These are phyloP conservation scores for Sebastes cheni DNA, from an alignment of 2,797 vertebrate genomes.

Conservation along the genomic window DNA sequence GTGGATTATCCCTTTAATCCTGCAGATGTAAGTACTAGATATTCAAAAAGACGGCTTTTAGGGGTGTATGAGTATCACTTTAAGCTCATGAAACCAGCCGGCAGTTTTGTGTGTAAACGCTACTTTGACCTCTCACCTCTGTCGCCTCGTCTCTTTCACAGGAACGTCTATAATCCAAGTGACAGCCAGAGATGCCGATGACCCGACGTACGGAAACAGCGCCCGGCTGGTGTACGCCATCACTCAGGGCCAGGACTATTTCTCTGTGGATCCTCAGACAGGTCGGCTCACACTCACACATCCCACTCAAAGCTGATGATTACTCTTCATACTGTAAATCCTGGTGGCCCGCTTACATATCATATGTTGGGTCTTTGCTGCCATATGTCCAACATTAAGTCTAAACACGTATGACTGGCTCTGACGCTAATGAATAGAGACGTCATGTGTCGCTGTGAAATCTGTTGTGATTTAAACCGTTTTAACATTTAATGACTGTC, in stretches of 20 bases:
- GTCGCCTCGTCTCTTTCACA: constrained; percentile 59
- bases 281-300: constrained; percentile 68
- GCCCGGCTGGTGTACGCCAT: constrained; percentile 95
- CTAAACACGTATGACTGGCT: constrained; percentile 32
- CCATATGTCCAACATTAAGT: constrained; percentile 26
- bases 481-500: too few relatives aligned
- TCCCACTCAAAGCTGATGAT: constrained; percentile 28
- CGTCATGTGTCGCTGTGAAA: constrained; percentile 39
- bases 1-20: constrained; percentile 42
- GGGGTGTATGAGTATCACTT: not conserved
- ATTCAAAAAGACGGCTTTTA: constrained; percentile 8
- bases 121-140: not conserved
- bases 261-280: constrained; percentile 97
- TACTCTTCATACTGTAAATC: constrained; percentile 33
- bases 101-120: not conserved
- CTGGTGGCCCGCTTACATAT: not conserved
- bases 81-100: constrained; percentile 2
- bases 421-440: constrained; percentile 44
- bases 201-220: constrained; percentile 95
- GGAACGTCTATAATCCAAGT: constrained; percentile 97
- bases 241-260: constrained; percentile 93
- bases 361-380: not conserved
- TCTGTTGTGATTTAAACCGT: constrained; percentile 7
- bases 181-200: constrained; percentile 95
- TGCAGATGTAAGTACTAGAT: constrained; percentile 35